Evolutionary conservation across 2,888 invertebrate species (phyloP), one percentile per base, ranked within the genome.

Genomic region (Aradus depressus): DNA sequence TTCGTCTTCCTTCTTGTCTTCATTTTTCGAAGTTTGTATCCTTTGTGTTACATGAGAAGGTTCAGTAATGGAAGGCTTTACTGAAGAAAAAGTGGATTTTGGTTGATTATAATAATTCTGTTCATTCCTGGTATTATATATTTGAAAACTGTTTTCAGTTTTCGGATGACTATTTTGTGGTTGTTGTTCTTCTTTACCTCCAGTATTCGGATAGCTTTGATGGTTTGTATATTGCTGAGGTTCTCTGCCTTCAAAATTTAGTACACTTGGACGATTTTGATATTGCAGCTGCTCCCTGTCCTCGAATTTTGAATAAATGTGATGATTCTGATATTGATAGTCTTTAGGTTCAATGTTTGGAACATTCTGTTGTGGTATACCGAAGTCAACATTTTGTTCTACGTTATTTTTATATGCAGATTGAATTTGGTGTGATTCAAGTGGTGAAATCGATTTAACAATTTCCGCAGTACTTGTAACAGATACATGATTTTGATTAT

Each of bases 361-460:
- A n/a, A n/a, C n/a, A n/a, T n/a, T n/a, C n/a, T n/a, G n/a, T n/a
- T n/a, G n/a, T n/a, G n/a, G n/a, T n/a, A n/a, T n/a, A n/a, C n/a
- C n/a, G n/a, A n/a, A n/a, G n/a, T n/a, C n/a, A n/a, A n/a, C n/a
- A n/a, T n/a, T n/a, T n/a, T n/a, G n/a, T n/a, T 32, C 25, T 1
- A 8, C 14, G 18, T 32, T 34, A 12, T 18, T 16, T 32, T 31
- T 44, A 3, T 25, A 31, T 23, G 34, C 25, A 14, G 44, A 34
- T 10, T 32, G 52, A 41, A 51, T 42, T 67, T 69, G 66, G 60
- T 87, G 87, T 60, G 86, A 84, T 67, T 88, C 87, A 58, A 77
- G 79, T 69, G 83, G 84, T 4, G 87, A 80, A 52, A 87, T 77
- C 16, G 87, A 79, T 50, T 81, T 79, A 18, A 85, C 75, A 34